Evolutionary conservation across 2,888 invertebrate species (phyloP).

Genomic region (Hedychridium roseum): DNA sequence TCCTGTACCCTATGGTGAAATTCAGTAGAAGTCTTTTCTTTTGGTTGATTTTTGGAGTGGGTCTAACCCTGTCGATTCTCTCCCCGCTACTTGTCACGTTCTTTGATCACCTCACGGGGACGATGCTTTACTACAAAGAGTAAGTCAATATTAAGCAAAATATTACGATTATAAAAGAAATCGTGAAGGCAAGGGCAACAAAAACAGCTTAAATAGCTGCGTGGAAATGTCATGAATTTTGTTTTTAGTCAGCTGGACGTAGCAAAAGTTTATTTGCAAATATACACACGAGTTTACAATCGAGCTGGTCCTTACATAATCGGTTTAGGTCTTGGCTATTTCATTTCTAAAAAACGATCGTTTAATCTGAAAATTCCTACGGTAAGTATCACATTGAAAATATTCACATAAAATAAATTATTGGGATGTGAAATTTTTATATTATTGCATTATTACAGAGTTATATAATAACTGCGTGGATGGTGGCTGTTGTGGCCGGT

Average conservation of each 20-base stretch:
- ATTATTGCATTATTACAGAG: constrained; percentile 24
- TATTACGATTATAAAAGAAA: too few relatives aligned
- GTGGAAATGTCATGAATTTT: not conserved
- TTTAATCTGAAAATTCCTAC: constrained; percentile 28
- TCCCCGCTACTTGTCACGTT: constrained; percentile 51
- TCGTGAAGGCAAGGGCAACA: too few relatives aligned
- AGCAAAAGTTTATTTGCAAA: constrained; percentile 43
- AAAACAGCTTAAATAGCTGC: too few relatives aligned
- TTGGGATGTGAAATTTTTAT: not conserved
- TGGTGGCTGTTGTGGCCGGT: constrained; percentile 30
- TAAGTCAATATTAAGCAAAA: constrained; percentile 38
- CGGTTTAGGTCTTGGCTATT: constrained; percentile 55
- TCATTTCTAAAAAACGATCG: constrained; percentile 38
- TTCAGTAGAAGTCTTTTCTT: constrained; percentile 36
- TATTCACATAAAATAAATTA: not conserved
- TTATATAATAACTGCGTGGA: constrained; percentile 45
- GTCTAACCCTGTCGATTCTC: constrained; percentile 42
- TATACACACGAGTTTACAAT: constrained; percentile 49
- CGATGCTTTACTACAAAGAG: constrained; percentile 56
- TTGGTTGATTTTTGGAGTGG: constrained; percentile 34
- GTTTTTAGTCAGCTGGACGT: constrained; percentile 36
- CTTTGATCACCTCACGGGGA: constrained; percentile 41
- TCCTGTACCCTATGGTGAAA: constrained; percentile 52
- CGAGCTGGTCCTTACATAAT: constrained; percentile 58
- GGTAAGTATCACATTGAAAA: constrained; percentile 1